Percentiles rank a stretch among this genome's conserved stretches.
phyloP scores from a whole-genome alignment of 2,888 invertebrate genomes.

The Terebella lapidaria region DNA sequence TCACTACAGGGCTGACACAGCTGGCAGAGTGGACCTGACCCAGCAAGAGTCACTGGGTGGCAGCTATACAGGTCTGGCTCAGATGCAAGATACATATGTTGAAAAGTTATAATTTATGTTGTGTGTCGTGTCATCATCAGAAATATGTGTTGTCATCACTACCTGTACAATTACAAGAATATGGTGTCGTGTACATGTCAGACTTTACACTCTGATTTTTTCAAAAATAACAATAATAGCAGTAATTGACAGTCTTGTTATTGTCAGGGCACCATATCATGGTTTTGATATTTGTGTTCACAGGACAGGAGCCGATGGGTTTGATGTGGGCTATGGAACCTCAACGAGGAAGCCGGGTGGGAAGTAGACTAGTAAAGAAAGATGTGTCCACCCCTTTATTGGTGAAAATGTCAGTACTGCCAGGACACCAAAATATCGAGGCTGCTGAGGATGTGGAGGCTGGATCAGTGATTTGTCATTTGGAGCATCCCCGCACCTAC shows the following conservation, averaged over 20 bases:
- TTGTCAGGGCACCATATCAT: too few species aligned
- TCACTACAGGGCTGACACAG: neutral
- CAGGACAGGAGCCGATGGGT: neutral
- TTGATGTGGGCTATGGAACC: neutral
- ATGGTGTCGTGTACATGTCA: too few species aligned
- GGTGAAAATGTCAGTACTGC: neutral
- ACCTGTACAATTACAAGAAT: too few species aligned
- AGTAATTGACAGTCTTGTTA: too few species aligned
- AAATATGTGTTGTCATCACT: too few species aligned
- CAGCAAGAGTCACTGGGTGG: neutral
- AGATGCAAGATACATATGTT: too few species aligned
- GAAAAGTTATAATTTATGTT: too few species aligned
- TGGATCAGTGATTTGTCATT: neutral
- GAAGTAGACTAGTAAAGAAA: neutral
- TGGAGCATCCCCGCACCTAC: conserved; percentile 26
- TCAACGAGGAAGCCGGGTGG: neutral
- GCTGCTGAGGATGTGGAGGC: neutral
- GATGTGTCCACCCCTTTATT: neutral
- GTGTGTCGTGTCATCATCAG: too few species aligned
- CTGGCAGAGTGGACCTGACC: neutral
- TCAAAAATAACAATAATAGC: too few species aligned
- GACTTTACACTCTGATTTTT: too few species aligned
- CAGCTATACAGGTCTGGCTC: neutral
- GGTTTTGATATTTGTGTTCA: too few species aligned
- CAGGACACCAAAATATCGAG: neutral